phyloP scores from a whole-genome alignment of 2,888 invertebrate species.

The Steinernema hermaphroditum region DNA sequence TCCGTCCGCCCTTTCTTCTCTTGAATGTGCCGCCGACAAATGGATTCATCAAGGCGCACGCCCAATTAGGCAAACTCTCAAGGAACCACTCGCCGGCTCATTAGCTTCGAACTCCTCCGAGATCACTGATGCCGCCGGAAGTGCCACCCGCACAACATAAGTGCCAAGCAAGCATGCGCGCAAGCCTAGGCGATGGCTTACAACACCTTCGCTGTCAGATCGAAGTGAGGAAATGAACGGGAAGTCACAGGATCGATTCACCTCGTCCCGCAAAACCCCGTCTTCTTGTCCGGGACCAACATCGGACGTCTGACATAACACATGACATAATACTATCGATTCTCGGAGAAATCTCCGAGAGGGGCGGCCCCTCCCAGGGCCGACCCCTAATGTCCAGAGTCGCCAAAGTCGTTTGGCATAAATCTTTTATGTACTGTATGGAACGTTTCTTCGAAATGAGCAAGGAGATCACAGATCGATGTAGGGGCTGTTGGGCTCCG shows the following conservation, averaged over 20 bases:
- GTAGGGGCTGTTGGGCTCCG: not conserved
- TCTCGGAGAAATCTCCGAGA: constrained; percentile 9
- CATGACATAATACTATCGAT: constrained; percentile 29
- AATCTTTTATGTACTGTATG: constrained; percentile 3
- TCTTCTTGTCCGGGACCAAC: constrained; percentile 29
- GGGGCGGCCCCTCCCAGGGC: constrained; percentile 16
- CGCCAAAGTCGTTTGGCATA: not conserved
- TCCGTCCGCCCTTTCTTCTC: not conserved
- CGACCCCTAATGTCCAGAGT: constrained; percentile 3
- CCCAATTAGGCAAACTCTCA: constrained; percentile 11
- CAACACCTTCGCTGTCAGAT: not conserved
- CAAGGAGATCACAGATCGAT: not conserved
- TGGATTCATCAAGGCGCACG: constrained; percentile 4
- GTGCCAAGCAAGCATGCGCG: too few species aligned
- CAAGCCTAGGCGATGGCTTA: not conserved
- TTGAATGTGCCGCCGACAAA: not conserved
- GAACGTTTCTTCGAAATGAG: too few species aligned
- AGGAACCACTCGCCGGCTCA: not conserved
- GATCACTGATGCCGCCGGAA: constrained; percentile 1
- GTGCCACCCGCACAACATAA: too few species aligned
- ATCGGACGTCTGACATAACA: constrained; percentile 31
- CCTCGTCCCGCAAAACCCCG: constrained; percentile 12
- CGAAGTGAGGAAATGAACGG: too few species aligned
- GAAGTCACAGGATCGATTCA: constrained; percentile 26
- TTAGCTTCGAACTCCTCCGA: not conserved